Conservation (phyloP, 2,797 vertebrate species). For the Malacoraja senta region DNA sequence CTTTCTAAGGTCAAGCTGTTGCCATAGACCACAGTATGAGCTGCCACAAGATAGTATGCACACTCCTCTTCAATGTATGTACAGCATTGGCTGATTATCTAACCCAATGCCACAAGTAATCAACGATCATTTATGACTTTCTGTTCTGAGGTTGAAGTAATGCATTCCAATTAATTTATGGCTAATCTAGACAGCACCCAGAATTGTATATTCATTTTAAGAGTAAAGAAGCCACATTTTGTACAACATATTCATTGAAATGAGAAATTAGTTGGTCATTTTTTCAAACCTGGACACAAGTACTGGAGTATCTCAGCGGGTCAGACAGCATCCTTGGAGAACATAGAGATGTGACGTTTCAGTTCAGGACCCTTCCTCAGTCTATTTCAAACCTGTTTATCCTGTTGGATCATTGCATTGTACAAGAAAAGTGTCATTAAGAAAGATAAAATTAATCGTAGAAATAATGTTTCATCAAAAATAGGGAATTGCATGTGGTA, state of each 20-base stretch:
- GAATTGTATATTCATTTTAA: neutral
- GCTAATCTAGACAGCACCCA: neutral
- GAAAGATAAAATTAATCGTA: neutral
- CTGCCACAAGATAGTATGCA: neutral
- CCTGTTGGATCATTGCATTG: neutral
- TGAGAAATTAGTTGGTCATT: neutral
- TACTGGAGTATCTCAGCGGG: too few relatives aligned
- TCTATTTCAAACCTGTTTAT: neutral
- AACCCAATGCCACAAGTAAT: neutral
- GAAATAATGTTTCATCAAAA: too few relatives aligned
- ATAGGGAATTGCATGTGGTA: neutral
- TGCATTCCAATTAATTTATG: neutral
- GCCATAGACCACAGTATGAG: neutral
- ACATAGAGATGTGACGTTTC: too few relatives aligned
- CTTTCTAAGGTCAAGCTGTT: neutral
- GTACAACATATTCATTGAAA: neutral
- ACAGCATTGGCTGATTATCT: neutral
- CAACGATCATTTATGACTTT: neutral
- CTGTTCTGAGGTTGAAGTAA: neutral
- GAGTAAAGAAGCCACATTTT: neutral
- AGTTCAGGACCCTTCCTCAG: too few relatives aligned
- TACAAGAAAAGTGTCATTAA: neutral
- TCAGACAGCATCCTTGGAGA: too few relatives aligned
- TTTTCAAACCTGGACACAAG: neutral
- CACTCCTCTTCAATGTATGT: neutral